Evolutionary conservation across 2,113 vertebrate species (phyloP).

Genomic region (Phoenicopterus ruber): DNA sequence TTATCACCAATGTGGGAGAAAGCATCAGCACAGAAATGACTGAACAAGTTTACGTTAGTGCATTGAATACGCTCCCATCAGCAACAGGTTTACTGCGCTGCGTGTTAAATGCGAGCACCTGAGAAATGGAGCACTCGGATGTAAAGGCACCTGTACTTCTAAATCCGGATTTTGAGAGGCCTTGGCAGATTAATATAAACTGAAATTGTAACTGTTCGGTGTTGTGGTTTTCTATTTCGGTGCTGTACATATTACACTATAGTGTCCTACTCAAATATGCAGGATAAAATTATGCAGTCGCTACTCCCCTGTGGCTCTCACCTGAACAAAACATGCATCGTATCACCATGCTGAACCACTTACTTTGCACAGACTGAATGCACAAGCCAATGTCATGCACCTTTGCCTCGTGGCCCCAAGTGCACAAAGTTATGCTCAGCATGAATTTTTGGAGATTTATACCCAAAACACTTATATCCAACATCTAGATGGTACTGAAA

Average conservation of each 20-base stretch:
- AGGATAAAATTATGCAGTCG: neutral
- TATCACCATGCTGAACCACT: neutral
- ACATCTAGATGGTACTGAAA: neutral
- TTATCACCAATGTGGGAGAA: neutral
- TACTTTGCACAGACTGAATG: neutral
- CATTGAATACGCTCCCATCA: neutral
- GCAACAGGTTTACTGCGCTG: neutral
- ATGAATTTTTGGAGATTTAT: neutral
- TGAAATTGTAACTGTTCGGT: neutral
- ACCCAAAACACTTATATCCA: neutral
- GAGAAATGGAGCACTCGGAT: neutral
- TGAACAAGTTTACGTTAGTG: neutral
- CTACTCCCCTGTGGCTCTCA: neutral
- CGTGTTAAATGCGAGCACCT: accelerated
- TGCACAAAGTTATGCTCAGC: neutral
- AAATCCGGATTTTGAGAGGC: neutral
- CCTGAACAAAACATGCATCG: neutral
- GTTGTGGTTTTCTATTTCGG: neutral
- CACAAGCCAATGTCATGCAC: neutral
- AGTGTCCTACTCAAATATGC: neutral
- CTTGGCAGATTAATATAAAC: neutral
- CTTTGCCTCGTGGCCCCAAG: neutral
- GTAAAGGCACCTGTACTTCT: neutral
- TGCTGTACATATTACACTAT: neutral
- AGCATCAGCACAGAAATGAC: neutral